A percentile compares a stretch with the other conserved stretches of the same genome.
Conservation (phyloP, 2,888 invertebrate species). For the Chironomus tentans region DNA sequence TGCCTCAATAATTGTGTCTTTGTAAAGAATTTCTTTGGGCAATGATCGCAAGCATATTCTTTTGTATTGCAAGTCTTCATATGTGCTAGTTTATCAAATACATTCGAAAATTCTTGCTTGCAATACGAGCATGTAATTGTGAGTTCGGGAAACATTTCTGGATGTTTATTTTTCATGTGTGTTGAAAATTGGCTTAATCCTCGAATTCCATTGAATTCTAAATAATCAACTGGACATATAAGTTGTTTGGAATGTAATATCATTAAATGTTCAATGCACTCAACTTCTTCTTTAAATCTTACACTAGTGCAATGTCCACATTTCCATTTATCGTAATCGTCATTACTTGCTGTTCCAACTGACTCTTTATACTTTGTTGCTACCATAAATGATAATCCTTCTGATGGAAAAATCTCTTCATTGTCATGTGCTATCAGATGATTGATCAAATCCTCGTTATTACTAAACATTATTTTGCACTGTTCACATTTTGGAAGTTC, state of each 20-base stretch:
- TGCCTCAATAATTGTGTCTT: conserved; percentile 15
- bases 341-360: not conserved
- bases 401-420: not conserved
- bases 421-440: not conserved
- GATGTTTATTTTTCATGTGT: conserved; percentile 12
- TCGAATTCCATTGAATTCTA: conserved; percentile 9
- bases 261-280: conserved; percentile 12
- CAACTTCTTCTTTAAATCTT: not conserved
- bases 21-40: not conserved
- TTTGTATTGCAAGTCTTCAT: conserved; percentile 17
- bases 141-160: conserved; percentile 17
- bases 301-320: conserved; percentile 12
- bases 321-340: not conserved
- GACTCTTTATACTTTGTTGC: not conserved
- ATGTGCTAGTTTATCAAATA: conserved; percentile 9
- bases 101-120: not conserved
- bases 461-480: conserved; percentile 13
- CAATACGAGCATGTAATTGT: conserved; percentile 12
- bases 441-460: not conserved
- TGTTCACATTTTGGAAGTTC: conserved; percentile 7
- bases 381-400: conserved; percentile 4
- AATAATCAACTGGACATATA: conserved; percentile 17
- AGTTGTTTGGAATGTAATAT: conserved; percentile 10
- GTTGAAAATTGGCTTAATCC: not conserved
- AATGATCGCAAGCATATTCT: conserved; percentile 10